Base-by-base conservation (phyloP, 2,888 invertebrate species). In the Ornithoptera alexandrae region DNA sequence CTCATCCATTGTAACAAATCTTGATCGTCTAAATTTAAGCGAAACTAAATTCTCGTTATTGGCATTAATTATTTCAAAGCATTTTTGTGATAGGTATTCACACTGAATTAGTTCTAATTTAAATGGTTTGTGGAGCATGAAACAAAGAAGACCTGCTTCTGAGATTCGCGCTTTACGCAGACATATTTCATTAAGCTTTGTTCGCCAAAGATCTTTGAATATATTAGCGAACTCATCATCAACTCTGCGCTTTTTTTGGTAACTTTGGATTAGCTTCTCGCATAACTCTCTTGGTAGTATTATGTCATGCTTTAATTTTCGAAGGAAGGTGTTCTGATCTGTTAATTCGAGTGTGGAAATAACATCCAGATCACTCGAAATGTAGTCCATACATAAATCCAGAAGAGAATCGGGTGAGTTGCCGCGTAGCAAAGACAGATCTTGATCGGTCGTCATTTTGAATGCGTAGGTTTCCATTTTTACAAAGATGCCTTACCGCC, bases 91-190 rank as follows among this genome's bases (percentile, higher is more conserved):
- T 61, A 97, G 87, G 73, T 94, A 93, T 73, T 94, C 93, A 83
- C 97, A 97, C 77, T 96, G 95, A 69, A 95, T 94, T 73, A 98
- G 91, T 75, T 97, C 96, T 63, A 98, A 87, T 73, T 96, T 95
- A 18, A 93, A 88, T 57, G 97, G 93, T 74, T 95, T 94, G 85
- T 98, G 98, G 65, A 93, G 93, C 84, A 96, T 89, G 20, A 98
- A 87, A 66, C 94, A 94, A 75, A 94, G 93, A 64, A 98, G 87
- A 69, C 96, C 96, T 72, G 93, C 90, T 82, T 96, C 96, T 15
- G 95, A 95, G 61, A 98, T 94, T 57, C 94, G 93, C 36, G 96
- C 95, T 81, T 96, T 95, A 66, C 95, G 93, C 74, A 98, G 89
- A 79, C 94, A 94, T 17, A 97, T 94, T 70, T 94, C 90, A 78